phyloP scores from a whole-genome alignment of 2,888 invertebrate species.

The Esperia sulphurella region DNA sequence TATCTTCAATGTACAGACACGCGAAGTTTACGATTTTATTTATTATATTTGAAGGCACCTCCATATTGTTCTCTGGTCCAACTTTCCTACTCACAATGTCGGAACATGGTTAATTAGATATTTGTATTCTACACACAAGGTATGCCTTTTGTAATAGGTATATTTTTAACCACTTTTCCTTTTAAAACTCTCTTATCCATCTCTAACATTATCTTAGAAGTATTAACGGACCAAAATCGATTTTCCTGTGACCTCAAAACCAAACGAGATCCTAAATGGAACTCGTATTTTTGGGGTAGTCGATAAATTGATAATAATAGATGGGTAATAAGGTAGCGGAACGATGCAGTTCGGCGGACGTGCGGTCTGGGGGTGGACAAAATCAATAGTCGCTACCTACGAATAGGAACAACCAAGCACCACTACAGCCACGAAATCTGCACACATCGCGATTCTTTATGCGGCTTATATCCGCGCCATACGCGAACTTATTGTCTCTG shows the following conservation, averaged over 20 bases:
- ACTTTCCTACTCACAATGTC: no score
- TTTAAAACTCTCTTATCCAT: no score
- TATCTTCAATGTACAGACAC: no score
- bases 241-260: slow-evolving; percentile 5
- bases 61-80: no score
- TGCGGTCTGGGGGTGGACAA: slow-evolving; percentile 74
- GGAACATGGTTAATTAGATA: no score
- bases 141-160: no score
- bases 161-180: no score
- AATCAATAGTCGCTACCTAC: slow-evolving; percentile 73
- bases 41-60: no score
- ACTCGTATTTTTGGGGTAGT: slow-evolving; percentile 34
- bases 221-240: slow-evolving; percentile 1
- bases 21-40: no score
- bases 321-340: slow-evolving; percentile 47
- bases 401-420: slow-evolving; percentile 57
- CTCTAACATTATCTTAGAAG: neutral
- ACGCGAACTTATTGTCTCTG: slow-evolving; percentile 49
- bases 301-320: slow-evolving; percentile 65
- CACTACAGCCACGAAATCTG: slow-evolving; percentile 59
- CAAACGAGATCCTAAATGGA: slow-evolving; percentile 10
- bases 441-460: slow-evolving; percentile 71
- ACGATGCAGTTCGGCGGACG: slow-evolving; percentile 56
- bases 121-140: no score
- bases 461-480: slow-evolving; percentile 49